These are phyloP conservation scores for Propithecus coquereli DNA, from an alignment of 2,113 vertebrate genomes.

Conservation along the genomic window DNA sequence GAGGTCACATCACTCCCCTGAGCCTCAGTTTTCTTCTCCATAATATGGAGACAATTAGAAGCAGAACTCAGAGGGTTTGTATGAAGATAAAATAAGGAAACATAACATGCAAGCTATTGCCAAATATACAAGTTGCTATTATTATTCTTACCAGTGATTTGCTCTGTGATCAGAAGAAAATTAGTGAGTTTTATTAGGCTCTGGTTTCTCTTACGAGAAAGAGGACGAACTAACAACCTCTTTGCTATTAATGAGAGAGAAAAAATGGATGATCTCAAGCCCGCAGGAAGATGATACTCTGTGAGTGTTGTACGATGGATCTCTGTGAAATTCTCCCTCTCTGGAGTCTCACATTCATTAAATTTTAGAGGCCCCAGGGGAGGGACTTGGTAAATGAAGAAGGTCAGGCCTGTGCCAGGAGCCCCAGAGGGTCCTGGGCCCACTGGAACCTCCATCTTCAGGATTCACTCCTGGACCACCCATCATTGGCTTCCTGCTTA, in stretches of 20 bases:
- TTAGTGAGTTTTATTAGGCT: background rate
- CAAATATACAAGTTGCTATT: background rate
- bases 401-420: background rate
- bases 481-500: background rate
- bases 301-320: rapidly evolving
- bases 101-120: background rate
- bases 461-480: background rate
- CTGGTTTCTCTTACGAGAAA: background rate
- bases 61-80: background rate
- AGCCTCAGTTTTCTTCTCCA: background rate
- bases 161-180: background rate
- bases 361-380: background rate
- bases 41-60: background rate
- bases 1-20: background rate
- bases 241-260: background rate
- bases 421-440: background rate
- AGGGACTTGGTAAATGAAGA: background rate
- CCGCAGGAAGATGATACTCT: background rate
- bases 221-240: background rate
- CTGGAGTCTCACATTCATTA: background rate
- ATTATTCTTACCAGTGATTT: background rate
- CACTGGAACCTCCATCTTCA: background rate
- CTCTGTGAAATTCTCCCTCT: background rate
- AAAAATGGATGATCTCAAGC: background rate
- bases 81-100: background rate